phyloP scores from a whole-genome alignment of 2,113 vertebrate genomes.

The Callorhinus ursinus region DNA sequence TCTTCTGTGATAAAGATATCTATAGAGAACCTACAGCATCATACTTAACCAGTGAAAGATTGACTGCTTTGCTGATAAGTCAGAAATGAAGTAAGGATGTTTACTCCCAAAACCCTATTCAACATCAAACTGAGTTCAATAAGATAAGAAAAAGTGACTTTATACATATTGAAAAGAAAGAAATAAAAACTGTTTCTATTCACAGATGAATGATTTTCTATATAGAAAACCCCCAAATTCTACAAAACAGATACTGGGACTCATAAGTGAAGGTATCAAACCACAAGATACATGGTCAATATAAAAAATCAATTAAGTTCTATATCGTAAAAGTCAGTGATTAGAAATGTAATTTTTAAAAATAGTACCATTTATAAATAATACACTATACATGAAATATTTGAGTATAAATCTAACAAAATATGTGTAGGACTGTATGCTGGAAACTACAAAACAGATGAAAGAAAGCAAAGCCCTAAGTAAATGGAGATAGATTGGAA shows the following conservation, averaged over 20 bases:
- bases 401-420: not conserved
- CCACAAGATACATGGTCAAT: not conserved
- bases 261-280: not conserved
- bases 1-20: not conserved
- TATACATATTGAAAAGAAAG: not conserved
- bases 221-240: not conserved
- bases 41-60: not conserved
- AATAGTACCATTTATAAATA: not conserved
- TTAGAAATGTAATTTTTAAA: not conserved
- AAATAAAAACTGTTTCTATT: not conserved
- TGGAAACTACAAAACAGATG: not conserved
- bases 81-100: not conserved
- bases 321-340: not conserved
- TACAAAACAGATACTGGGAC: not conserved
- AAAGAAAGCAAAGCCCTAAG: not conserved
- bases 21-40: not conserved
- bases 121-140: not conserved
- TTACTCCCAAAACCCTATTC: not conserved
- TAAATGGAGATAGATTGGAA: not conserved
- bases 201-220: not conserved
- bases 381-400: not conserved
- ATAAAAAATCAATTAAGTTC: not conserved
- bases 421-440: not conserved
- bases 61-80: not conserved
- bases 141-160: not conserved